phyloP scores from a whole-genome alignment of 2,113 vertebrate genomes.

The Tiliqua scincoides region DNA sequence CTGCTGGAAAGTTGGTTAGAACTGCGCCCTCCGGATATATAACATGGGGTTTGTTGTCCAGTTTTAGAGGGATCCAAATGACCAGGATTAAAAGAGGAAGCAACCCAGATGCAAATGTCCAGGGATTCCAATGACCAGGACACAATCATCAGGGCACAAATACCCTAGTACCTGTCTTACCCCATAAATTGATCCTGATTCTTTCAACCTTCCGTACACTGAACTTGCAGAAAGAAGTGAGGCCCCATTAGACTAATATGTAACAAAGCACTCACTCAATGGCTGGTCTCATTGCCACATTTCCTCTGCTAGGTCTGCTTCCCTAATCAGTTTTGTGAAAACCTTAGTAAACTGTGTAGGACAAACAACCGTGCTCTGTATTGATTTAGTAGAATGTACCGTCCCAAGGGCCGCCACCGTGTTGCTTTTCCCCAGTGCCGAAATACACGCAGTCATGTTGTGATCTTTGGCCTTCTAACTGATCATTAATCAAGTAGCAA shows the following conservation, averaged over 20 bases:
- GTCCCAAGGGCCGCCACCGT: constrained; percentile 22
- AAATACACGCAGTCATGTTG: background rate
- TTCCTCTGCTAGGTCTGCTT: constrained; percentile 31
- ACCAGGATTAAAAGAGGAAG: no score
- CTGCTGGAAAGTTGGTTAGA: no score
- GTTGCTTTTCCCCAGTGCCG: constrained; percentile 34
- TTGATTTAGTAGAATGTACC: constrained; percentile 42
- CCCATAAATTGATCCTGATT: constrained; percentile 61
- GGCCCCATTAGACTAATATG: background rate
- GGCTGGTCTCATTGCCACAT: constrained; percentile 39
- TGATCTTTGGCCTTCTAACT: constrained; percentile 49
- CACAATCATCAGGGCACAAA: no score
- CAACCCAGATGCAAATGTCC: no score
- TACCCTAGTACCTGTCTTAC: background rate
- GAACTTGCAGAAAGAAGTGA: constrained; percentile 37
- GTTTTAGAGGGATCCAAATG: no score
- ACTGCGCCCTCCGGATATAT: no score
- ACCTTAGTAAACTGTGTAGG: constrained; percentile 38
- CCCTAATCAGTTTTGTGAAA: constrained; percentile 53
- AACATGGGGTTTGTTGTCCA: no score
- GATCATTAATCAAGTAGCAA: background rate
- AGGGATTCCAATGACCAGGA: no score
- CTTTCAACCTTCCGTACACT: constrained; percentile 47
- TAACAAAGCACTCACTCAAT: constrained; percentile 36
- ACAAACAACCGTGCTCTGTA: constrained; percentile 43